Evolutionary conservation across 2,797 vertebrate genomes (phyloP).

Genomic region (Coracias cyanogaster): DNA sequence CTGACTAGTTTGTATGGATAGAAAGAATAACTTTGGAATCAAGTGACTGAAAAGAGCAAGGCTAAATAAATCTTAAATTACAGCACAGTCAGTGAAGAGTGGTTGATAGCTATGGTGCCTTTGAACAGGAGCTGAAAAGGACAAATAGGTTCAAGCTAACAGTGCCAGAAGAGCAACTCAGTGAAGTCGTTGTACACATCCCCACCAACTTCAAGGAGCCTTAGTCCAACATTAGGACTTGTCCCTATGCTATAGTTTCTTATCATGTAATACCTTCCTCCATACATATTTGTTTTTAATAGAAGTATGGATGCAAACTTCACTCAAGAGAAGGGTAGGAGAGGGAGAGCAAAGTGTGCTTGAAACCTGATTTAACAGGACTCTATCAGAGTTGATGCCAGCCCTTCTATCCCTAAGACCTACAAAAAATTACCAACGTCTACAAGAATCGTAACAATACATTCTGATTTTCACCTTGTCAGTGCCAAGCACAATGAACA

Average conservation of each 20-base stretch:
- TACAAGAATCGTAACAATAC: background rate
- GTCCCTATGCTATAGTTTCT: background rate
- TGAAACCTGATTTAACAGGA: background rate
- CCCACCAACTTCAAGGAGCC: background rate
- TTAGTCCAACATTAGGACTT: background rate
- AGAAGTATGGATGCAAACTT: background rate
- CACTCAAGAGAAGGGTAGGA: background rate
- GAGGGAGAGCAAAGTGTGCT: background rate
- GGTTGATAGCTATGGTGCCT: background rate
- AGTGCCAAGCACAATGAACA: background rate
- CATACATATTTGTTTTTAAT: background rate
- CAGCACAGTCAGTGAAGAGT: background rate
- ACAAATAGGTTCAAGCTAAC: background rate
- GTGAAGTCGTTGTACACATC: background rate
- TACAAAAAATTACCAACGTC: background rate
- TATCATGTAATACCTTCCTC: background rate
- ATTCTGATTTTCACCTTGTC: background rate
- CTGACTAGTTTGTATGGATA: background rate
- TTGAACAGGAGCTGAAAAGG: background rate
- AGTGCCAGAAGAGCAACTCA: background rate
- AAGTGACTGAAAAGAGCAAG: background rate
- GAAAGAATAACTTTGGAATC: background rate
- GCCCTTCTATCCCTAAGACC: background rate
- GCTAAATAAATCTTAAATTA: background rate
- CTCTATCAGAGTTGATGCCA: background rate